Conservation (phyloP, 2,888 invertebrate species). For the Caenorhabditis afra region DNA sequence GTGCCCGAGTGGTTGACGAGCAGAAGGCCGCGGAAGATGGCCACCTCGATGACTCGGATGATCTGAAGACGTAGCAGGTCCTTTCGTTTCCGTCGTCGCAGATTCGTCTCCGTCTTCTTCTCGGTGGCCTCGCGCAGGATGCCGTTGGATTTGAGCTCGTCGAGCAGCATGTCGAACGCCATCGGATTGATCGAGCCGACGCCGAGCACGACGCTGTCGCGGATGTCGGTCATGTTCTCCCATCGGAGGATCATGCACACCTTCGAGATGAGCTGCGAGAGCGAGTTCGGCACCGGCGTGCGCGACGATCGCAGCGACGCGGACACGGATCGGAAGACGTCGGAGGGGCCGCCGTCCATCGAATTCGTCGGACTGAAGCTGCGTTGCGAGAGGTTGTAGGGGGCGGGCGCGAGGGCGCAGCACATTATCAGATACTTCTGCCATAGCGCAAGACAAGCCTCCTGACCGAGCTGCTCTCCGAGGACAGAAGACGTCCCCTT, state of each 20-base stretch:
- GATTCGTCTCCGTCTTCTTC: conserved; percentile 88
- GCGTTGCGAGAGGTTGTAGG: conserved; percentile 82
- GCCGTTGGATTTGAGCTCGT: conserved; percentile 88
- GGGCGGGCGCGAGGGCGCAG: conserved; percentile 93
- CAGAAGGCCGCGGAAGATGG: conserved; percentile 74
- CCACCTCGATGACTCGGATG: conserved; percentile 89
- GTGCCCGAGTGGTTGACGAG: conserved; percentile 87
- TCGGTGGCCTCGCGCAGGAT: conserved; percentile 90
- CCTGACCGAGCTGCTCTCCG: conserved; percentile 81
- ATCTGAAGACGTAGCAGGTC: conserved; percentile 94
- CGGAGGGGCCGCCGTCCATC: conserved; percentile 61
- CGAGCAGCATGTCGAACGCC: conserved; percentile 96
- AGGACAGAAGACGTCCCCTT: conserved; percentile 75
- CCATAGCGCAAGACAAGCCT: conserved; percentile 95
- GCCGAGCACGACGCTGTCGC: conserved; percentile 92
- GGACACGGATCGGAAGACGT: conserved; percentile 67
- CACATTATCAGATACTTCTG: conserved; percentile 89
- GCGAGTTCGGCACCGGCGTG: conserved; percentile 52
- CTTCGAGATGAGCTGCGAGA: conserved; percentile 62
- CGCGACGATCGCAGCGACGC: conserved; percentile 61
- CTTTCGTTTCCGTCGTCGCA: conserved; percentile 90
- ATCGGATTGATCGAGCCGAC: conserved; percentile 94
- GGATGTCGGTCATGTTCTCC: conserved; percentile 90
- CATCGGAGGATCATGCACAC: conserved; percentile 88
- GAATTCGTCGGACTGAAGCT: conserved; percentile 88